Base-by-base conservation (phyloP, 1,140 invertebrate genomes). In the Drosophila bocki region DNA sequence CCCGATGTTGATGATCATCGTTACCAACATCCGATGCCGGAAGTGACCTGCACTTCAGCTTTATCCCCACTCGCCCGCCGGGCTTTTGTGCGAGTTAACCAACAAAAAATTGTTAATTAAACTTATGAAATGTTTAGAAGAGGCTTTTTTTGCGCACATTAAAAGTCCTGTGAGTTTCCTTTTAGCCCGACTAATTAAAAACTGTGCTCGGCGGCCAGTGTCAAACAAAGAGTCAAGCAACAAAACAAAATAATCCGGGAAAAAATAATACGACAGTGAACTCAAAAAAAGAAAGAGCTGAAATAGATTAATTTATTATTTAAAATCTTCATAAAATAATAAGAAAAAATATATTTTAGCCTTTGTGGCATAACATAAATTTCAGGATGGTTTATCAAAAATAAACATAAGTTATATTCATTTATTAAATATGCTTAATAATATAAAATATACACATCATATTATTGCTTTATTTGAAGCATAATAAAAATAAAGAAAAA, bases 81-180 rank as follows among this genome's bases (percentile, higher is more conserved):
- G 37, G 32, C 56, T 53, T 72, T 63, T 63, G 56, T 39, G 35
- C 47, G 75, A 62, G 60, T 70, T 58, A 45, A 26, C 71, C 72
- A 41, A 67, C 51, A 78, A 62, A 60, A 71, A 72, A 84, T 65
- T 74, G 85, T 78, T 84, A 90, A 88, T 90, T 88, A 84, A 84
- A 84, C 78, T 84, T 90, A 68, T 86, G 69, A 86, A 82, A 81
- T 83, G 76, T 63, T 79, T 80, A 80, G 74, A 81, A 82, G 67
- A 59, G 35, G 76, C 17, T 61, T 72, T 50, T 61, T 11, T 7
- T 11, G 17, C 45, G 17, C 13, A 35, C 63, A 70, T 70, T 70
- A 47, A 70, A 70, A 70, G 65, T 70, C 62, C 67, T 70, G 63
- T n/a, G 48, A 70, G 67, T 56, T 70, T 70, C 67, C 48, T 47